Percentiles rank a stretch among this genome's conserved stretches.
Conservation (phyloP, 1,140 invertebrate genomes). For the Stegodyphus mimosarum region DNA sequence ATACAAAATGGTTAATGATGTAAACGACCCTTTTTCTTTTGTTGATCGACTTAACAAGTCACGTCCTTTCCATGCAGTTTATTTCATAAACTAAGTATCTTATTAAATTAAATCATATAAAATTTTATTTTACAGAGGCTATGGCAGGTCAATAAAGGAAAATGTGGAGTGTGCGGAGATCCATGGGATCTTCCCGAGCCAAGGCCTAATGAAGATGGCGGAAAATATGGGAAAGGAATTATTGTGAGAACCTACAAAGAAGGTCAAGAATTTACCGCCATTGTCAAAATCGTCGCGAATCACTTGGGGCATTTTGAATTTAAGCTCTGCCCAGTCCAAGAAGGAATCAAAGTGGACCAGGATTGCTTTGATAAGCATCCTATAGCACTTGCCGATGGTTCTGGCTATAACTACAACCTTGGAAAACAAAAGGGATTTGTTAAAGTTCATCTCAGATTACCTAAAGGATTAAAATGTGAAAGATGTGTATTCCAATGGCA, state of each 20-base stretch:
- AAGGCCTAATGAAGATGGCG: constrained; percentile 75
- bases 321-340: constrained; percentile 71
- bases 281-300: constrained; percentile 71
- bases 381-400: constrained; percentile 70
- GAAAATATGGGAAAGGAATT: constrained; percentile 73
- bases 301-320: constrained; percentile 74
- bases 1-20: too few species aligned
- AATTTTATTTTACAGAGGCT: constrained; percentile 24
- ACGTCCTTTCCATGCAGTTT: too few species aligned
- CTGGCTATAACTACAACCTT: constrained; percentile 63
- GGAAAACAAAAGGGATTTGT: constrained; percentile 11
- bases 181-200: constrained; percentile 71
- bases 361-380: constrained; percentile 72
- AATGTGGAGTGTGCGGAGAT: constrained; percentile 91
- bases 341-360: constrained; percentile 71
- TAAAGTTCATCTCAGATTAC: constrained; percentile 61
- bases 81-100: too few species aligned
- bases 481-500: constrained; percentile 67
- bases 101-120: too few species aligned
- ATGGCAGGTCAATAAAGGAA: constrained; percentile 74
- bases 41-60: too few species aligned
- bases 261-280: constrained; percentile 68
- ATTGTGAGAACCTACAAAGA: constrained; percentile 69
- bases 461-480: constrained; percentile 63
- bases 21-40: too few species aligned